Evolutionary conservation across 53 echinoderm and acorn worm genomes (phyloP), one percentile per base, ranked within the genome.

Genomic region (Pentamera pediparva): DNA sequence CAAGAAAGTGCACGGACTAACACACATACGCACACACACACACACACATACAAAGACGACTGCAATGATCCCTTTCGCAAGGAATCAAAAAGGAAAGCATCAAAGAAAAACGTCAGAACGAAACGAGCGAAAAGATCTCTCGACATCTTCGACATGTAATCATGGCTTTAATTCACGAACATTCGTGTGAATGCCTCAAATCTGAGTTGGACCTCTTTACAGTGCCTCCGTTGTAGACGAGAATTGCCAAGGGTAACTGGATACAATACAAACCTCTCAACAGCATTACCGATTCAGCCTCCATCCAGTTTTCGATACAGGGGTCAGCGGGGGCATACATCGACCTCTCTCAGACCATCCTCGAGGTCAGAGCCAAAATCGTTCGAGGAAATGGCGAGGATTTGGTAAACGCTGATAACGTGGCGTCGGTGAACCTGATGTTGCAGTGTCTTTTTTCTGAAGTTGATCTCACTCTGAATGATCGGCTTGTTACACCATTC

Each of bases 391-490:
- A 90, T 67, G 86, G 83, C 8, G 65, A 74, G 5, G 76, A 86
- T 56, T 39, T 86, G 30, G 30, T 17, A 5, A 77, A 52, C 3
- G 72, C 58, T 24, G 82, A 65, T 24, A 56, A 76, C 39, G 84
- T 88, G 11, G 89, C 37, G 31, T 84, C 89, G 18, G 75, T 53
- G 2, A 84, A 89, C 32, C 63, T 80, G n/a, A 69, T 84, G 49
- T 61, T 81, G 11, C 84, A 89, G 32, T 84, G 81, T 7, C 65
- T 88, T 32, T 89, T 85, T 61, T 59, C 52, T 39, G 78, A 89
- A 65, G 77, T 89, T 47, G 89, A 89, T 57, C 74, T 89, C 6
- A 62, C 85, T 3, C 65, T 86, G 0, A 89, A 82, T 48, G 82
- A 82, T 4, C 51, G 81, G 3, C 40, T 89, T 36, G 64, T 89